Conservation (phyloP, 2,797 vertebrate genomes). For the Todus mexicanus region DNA sequence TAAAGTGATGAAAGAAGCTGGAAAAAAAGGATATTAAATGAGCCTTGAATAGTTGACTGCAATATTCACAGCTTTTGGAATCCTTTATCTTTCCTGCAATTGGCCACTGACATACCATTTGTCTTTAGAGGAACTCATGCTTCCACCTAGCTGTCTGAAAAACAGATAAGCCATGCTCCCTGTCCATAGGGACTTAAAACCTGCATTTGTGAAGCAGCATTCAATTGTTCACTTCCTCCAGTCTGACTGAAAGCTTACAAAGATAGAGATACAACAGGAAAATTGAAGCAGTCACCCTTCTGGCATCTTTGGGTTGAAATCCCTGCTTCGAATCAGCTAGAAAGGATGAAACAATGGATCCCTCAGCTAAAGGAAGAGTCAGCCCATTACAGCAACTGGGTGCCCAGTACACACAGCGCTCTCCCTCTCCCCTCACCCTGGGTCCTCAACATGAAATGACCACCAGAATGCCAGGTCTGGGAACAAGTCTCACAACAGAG, state of each 20-base stretch:
- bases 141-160: neutral
- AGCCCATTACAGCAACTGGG: neutral
- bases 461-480: neutral
- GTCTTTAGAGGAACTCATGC: neutral
- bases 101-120: neutral
- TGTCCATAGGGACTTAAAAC: neutral
- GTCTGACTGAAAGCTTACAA: neutral
- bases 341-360: neutral
- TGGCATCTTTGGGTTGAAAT: neutral
- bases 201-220: neutral
- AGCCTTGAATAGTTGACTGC: constrained; percentile 6
- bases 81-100: constrained; percentile 11
- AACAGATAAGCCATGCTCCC: neutral
- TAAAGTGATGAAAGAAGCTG: constrained; percentile 19
- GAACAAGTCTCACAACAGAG: neutral
- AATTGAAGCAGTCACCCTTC: neutral
- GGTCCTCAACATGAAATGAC: neutral
- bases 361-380: neutral
- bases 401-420: neutral
- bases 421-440: too few species aligned
- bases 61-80: constrained; percentile 38
- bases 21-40: constrained; percentile 38
- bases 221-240: neutral
- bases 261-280: neutral
- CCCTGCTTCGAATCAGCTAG: neutral